Evolutionary conservation across 1,140 invertebrate genomes (phyloP).

Genomic region (Meloidogyne hapla): DNA sequence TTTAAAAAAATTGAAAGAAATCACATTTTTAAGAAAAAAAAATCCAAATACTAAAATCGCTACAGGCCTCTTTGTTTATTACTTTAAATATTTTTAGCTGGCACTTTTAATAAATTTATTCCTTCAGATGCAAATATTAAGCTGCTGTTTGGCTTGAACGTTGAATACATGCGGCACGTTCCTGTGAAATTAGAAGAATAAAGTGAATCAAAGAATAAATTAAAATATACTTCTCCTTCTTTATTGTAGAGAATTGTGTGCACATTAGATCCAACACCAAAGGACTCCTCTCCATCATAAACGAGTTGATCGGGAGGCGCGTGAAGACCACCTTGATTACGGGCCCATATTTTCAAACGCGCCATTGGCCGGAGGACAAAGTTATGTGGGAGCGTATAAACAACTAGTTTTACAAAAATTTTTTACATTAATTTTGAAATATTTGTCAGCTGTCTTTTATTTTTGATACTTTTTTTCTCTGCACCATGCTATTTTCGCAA

Average conservation of each 20-base stretch:
- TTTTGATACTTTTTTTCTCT: too few species aligned
- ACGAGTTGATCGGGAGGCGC: slow-evolving; percentile 59
- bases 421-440: too few species aligned
- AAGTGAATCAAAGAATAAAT: neutral
- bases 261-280: slow-evolving; percentile 60
- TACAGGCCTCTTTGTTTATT: neutral
- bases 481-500: too few species aligned
- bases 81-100: neutral
- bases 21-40: neutral
- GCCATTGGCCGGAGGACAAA: slow-evolving; percentile 54
- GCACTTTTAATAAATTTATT: neutral
- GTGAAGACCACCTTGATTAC: slow-evolving; percentile 59
- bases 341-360: slow-evolving; percentile 59
- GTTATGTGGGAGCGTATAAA: slow-evolving; percentile 58
- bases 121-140: slow-evolving; percentile 22
- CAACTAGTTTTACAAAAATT: too few species aligned
- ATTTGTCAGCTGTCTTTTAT: too few species aligned
- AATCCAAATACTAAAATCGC: neutral
- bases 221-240: slow-evolving; percentile 55
- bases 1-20: slow-evolving; percentile 5
- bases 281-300: slow-evolving; percentile 62
- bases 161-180: slow-evolving; percentile 62
- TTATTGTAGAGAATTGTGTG: slow-evolving; percentile 63
- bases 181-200: slow-evolving; percentile 37
- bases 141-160: slow-evolving; percentile 52